Evolutionary conservation across 1,140 invertebrate species (phyloP).

Genomic region (Conus ventricosus): DNA sequence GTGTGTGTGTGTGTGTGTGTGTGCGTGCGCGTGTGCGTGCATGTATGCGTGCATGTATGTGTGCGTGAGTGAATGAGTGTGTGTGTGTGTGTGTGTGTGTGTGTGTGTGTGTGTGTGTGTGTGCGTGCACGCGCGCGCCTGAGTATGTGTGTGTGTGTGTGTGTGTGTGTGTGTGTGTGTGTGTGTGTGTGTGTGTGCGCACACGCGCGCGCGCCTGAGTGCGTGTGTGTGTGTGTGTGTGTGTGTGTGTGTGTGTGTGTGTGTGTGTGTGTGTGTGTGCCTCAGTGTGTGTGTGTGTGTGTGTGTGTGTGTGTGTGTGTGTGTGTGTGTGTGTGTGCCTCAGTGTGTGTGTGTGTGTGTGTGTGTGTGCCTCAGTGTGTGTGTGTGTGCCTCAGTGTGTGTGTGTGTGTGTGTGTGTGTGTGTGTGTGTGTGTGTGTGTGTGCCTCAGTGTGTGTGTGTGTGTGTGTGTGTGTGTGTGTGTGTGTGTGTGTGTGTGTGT

Average conservation of each 20-base stretch:
- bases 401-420: background rate
- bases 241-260: too few relatives aligned
- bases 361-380: too few relatives aligned
- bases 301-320: too few relatives aligned
- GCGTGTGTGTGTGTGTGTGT: too few relatives aligned
- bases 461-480: background rate
- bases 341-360: too few relatives aligned
- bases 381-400: too few relatives aligned
- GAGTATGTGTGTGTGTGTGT: too few relatives aligned
- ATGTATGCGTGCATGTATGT: too few relatives aligned
- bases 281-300: too few relatives aligned
- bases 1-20: background rate
- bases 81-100: background rate
- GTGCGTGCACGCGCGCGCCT: background rate
- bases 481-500: background rate
- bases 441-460: background rate
- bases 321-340: too few relatives aligned
- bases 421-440: too few relatives aligned
- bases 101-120: background rate
- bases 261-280: too few relatives aligned
- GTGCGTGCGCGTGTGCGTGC: background rate
- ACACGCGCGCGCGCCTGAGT: background rate
- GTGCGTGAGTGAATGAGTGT: background rate
- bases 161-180: constrained; percentile 4
- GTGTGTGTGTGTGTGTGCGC: background rate